Evolutionary conservation across 2,888 invertebrate species (phyloP), one percentile per base, ranked within the genome.

Genomic region (Archips crataeganus): DNA sequence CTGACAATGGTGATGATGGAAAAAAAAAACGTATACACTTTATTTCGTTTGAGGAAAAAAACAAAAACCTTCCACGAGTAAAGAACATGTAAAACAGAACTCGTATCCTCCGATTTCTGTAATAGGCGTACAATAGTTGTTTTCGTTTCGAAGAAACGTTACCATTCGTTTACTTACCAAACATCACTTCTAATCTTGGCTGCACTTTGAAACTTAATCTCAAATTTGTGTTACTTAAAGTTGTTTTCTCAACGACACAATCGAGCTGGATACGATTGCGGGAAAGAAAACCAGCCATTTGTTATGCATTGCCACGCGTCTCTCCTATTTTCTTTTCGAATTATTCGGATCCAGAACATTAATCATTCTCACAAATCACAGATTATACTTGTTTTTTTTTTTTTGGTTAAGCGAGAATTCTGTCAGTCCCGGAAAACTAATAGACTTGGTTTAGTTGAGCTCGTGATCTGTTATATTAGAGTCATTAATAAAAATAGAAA

Each of bases 331-430:
- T 13, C 36, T 32, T 47, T 63, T 34, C 47, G 47, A 47, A 63
- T 32, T 63, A 47, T 63, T 32, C 51, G 51, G 51, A 51, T 65
- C 51, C n/a, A 23, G 15, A 36, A n/a, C 65, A 65, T 65, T 39
- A 39, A 65, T 65, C 65, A 65, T 65, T 65, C 51, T 32, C 51
- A 65, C 65, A 65, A 65, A 65, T 65, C 65, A 65, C 65, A 65
- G 65, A 51, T 65, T 65, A 51, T 15, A 9, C 36, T 65, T 45
- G 47, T 47, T 49, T 51, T 51, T 65, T n/a, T 51, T 39, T 51
- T 65, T 63, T 32, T 6, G 8, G 45, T 32, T 6, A 63, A 32
- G 36, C 51, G n/a, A 65, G 51, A 54, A 65, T 39, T 51, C 51
- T 65, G 65, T 39, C 65, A 65, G 51, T 36, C 6, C 1, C 6